Percentiles rank a stretch among this genome's conserved stretches.
Evolutionary conservation across 2,797 vertebrate species (phyloP).

Genomic region (Triplophysa bombifrons): DNA sequence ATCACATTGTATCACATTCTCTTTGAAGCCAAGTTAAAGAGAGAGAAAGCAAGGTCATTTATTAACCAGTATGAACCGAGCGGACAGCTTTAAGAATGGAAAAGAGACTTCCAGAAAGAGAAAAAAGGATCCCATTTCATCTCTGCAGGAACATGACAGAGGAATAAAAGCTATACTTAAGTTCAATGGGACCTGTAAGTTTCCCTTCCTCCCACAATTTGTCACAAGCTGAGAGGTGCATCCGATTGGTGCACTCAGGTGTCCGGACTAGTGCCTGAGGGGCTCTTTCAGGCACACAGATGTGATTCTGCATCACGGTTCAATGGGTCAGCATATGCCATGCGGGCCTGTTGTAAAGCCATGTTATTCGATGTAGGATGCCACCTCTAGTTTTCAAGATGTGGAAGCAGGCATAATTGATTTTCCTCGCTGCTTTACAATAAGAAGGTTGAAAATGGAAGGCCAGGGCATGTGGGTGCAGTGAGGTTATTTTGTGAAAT

Average conservation of each 20-base stretch:
- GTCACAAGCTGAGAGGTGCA: conserved; percentile 71
- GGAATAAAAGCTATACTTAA: conserved; percentile 76
- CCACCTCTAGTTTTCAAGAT: conserved; percentile 24
- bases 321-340: conserved; percentile 25
- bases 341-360: conserved; percentile 14
- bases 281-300: not conserved
- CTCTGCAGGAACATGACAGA: conserved; percentile 74
- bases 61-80: conserved; percentile 62
- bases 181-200: conserved; percentile 75
- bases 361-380: conserved; percentile 38
- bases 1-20: conserved; percentile 27
- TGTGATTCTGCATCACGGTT: conserved; percentile 23
- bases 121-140: conserved; percentile 69
- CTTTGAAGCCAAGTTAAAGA: conserved; percentile 45
- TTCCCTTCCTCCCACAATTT: conserved; percentile 73
- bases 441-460: conserved; percentile 1
- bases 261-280: conserved; percentile 38
- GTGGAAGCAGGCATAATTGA: conserved; percentile 21
- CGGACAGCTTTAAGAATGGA: conserved; percentile 66
- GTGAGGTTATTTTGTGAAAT: not conserved
- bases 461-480: conserved; percentile 5
- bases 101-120: conserved; percentile 38
- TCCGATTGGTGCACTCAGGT: conserved; percentile 47
- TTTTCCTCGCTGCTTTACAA: conserved; percentile 14
- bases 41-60: conserved; percentile 61